phyloP scores from a whole-genome alignment of 2,113 vertebrate genomes.

The Platysteira castanea region DNA sequence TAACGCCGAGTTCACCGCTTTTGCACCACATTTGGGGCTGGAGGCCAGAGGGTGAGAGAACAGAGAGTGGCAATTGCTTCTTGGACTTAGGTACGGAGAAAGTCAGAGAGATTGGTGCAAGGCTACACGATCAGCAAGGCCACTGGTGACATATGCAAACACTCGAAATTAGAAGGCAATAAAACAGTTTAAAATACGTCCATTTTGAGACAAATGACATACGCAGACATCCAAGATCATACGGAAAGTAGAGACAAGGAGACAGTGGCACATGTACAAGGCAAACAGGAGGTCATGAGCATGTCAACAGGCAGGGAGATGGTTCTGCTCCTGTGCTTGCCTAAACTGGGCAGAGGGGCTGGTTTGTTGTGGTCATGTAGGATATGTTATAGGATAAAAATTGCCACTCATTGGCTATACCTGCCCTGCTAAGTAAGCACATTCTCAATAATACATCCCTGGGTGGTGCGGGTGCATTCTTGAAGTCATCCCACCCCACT shows the following conservation, averaged over 20 bases:
- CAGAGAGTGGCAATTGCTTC: neutral
- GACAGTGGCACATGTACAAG: fast-evolving
- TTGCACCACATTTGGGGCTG: neutral
- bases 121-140: neutral
- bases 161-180: neutral
- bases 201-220: neutral
- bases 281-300: neutral
- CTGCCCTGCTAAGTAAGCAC: neutral
- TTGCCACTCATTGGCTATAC: neutral
- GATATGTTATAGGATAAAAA: neutral
- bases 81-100: neutral
- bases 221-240: no score
- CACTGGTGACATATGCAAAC: neutral
- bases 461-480: neutral
- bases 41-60: neutral
- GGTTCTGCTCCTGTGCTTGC: neutral
- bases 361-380: neutral
- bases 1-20: neutral
- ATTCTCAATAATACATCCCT: neutral
- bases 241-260: neutral
- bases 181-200: neutral
- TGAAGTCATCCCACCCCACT: neutral
- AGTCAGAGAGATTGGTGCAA: neutral
- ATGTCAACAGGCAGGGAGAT: neutral
- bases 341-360: neutral